phyloP scores from a whole-genome alignment of 2,888 invertebrate genomes.

The Microctonus aethiopoides region DNA sequence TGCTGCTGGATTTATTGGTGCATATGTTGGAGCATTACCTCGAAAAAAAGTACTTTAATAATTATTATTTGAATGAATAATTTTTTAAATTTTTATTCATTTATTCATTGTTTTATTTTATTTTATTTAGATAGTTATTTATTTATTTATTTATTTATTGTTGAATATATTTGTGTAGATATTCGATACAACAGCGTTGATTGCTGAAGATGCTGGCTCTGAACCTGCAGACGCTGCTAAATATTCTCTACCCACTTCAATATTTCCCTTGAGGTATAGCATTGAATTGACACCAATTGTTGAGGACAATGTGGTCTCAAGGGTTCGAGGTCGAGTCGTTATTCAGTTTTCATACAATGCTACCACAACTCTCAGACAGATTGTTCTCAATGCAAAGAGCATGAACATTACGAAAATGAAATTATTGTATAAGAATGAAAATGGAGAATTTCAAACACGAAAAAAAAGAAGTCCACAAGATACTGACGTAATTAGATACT shows the following conservation, averaged over 20 bases:
- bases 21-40: slow-evolving; percentile 51
- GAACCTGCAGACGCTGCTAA: slow-evolving; percentile 38
- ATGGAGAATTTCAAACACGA: neutral
- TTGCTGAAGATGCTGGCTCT: slow-evolving; percentile 47
- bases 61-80: slow-evolving; percentile 7
- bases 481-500: neutral
- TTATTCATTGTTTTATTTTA: neutral
- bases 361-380: slow-evolving; percentile 39
- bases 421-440: slow-evolving; percentile 5
- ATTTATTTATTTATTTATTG: neutral
- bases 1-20: slow-evolving; percentile 56
- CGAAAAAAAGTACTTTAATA: slow-evolving; percentile 49
- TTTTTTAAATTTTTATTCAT: slow-evolving; percentile 5
- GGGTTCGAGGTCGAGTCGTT: slow-evolving; percentile 48
- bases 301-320: slow-evolving; percentile 40
- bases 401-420: slow-evolving; percentile 42
- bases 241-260: slow-evolving; percentile 45
- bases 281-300: slow-evolving; percentile 50
- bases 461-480: neutral
- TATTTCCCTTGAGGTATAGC: slow-evolving; percentile 51
- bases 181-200: slow-evolving; percentile 46
- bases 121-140: neutral
- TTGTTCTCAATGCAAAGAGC: slow-evolving; percentile 52
- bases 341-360: slow-evolving; percentile 53
- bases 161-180: slow-evolving; percentile 32